Evolutionary conservation across 2,797 vertebrate species (phyloP), one percentile per base, ranked within the genome.

Genomic region (Galagoides demidoff): DNA sequence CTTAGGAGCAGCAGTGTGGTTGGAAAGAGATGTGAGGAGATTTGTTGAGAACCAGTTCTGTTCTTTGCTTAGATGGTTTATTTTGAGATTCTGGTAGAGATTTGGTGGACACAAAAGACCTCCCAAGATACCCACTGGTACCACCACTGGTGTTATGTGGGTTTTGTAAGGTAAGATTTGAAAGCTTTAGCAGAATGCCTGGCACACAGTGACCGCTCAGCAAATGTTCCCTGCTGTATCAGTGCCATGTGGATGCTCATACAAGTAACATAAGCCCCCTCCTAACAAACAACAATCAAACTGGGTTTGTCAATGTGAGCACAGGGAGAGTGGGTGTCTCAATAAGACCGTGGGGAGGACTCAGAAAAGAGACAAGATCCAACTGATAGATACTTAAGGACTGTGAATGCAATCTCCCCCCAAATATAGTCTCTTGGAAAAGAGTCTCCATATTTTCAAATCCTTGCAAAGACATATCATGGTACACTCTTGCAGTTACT

Each of bases 21-120:
- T 96, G 82, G 52, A 92, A 78, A 79, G 74, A 92, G 85, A 96
- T 85, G 52, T 77, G 90, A 92, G 45, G 81, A 63, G 52, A 61
- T 29, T 11, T 79, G 39, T 29, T 95, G 68, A 92, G 77, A 76
- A 68, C 34, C 3, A 14, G 22, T 61, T 71, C 74, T 92, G 76
- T 31, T 83, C 52, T 77, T 57, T 70, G 76, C 45, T 82, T 90
- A 82, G 64, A 66, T 68, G n/a, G 70, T 92, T 92, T 86, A 92
- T 92, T 95, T 77, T 90, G 63, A 96, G 86, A 34, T 82, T 76
- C 27, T 84, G 63, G 17, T 91, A 31, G 90, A 92, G 82, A 86
- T 90, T 86, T 90, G 82, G 61, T 76, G 61, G 70, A 55, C 37
- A 83, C 63, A 57, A 78, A 71, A 92, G 81, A 77, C 45, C 59